A percentile compares a stretch with the other conserved stretches of the same genome.
Conservation (phyloP, 2,888 invertebrate species). For the Gari tellinella region DNA sequence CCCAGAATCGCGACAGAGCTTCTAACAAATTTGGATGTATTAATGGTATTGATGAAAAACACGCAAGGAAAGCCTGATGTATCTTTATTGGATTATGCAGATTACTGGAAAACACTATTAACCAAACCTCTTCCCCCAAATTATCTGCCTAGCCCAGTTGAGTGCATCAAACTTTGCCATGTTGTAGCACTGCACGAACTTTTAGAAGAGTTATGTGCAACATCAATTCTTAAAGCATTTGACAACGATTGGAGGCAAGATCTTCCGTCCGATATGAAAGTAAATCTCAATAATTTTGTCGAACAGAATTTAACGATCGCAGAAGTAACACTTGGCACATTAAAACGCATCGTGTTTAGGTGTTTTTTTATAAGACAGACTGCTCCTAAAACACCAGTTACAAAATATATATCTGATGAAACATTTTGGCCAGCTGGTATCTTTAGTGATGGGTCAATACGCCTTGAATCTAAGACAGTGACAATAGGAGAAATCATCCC, state of each 20-base stretch:
- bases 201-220: constrained; percentile 59
- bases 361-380: constrained; percentile 46
- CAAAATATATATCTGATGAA: constrained; percentile 44
- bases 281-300: constrained; percentile 23
- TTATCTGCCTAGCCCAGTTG: constrained; percentile 57
- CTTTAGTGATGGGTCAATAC: constrained; percentile 16
- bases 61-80: constrained; percentile 47
- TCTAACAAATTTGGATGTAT: constrained; percentile 56
- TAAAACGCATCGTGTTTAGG: constrained; percentile 62
- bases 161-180: constrained; percentile 58
- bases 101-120: constrained; percentile 40
- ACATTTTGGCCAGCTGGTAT: constrained; percentile 59
- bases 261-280: constrained; percentile 34
- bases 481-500: too few species aligned
- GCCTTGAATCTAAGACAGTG: not conserved
- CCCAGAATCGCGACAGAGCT: constrained; percentile 41
- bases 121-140: constrained; percentile 35
- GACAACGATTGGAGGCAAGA: constrained; percentile 39
- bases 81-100: constrained; percentile 55
- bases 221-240: constrained; percentile 50
- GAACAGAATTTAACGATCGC: constrained; percentile 11
- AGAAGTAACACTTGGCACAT: constrained; percentile 33
- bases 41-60: constrained; percentile 58
- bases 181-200: constrained; percentile 53
- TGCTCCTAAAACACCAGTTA: constrained; percentile 27